Evolutionary conservation across 2,113 vertebrate species (phyloP).

Genomic region (Oxyura jamaicensis): DNA sequence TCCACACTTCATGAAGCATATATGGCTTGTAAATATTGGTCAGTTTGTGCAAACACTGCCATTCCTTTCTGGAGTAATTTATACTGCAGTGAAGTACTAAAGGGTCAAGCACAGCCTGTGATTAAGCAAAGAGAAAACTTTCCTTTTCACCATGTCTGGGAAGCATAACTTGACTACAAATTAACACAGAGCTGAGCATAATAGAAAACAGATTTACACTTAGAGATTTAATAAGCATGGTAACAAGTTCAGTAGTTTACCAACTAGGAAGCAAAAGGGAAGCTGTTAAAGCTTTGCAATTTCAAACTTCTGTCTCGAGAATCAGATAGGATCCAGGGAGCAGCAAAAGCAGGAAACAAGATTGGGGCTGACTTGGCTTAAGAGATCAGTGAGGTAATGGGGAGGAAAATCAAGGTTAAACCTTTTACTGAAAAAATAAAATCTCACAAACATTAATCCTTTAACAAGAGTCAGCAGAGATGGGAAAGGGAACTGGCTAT

Average conservation of each 20-base stretch:
- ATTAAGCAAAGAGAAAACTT: neutral
- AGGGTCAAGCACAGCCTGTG: neutral
- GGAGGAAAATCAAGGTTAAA: neutral
- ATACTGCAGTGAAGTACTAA: neutral
- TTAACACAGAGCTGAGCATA: neutral
- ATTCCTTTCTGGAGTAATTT: neutral
- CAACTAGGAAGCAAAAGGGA: neutral
- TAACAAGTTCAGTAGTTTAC: neutral
- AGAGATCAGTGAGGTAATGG: neutral
- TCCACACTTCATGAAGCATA: neutral
- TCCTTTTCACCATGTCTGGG: neutral
- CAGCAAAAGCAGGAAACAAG: neutral
- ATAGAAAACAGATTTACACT: neutral
- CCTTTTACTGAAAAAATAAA: neutral
- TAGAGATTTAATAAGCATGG: accelerated
- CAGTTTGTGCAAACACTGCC: neutral
- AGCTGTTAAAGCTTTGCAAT: neutral
- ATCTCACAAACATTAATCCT: neutral
- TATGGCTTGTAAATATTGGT: neutral
- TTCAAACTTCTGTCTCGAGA: neutral
- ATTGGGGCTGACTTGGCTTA: neutral
- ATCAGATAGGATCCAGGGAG: neutral
- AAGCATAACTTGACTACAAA: neutral
- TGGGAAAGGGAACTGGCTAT: neutral
- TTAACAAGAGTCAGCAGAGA: neutral